Conservation (phyloP, 2,113 vertebrate genomes). For the Gallinago jamesoni region DNA sequence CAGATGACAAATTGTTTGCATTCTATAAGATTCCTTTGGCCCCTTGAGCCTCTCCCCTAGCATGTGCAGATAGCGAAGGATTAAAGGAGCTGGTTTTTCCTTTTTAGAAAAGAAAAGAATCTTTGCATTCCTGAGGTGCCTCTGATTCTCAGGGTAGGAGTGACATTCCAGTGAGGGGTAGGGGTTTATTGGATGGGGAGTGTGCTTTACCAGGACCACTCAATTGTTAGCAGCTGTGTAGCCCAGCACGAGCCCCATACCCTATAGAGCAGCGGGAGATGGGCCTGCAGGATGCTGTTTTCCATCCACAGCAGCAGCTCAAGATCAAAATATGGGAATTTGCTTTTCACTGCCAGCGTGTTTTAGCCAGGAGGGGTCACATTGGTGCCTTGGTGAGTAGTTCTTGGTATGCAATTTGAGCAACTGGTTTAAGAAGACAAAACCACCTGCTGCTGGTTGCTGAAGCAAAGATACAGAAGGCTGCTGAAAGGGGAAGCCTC, state of each 20-base stretch:
- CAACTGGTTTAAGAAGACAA: background rate
- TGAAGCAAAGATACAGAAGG: background rate
- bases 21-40: conserved; percentile 24
- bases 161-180: conserved; percentile 54
- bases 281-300: background rate
- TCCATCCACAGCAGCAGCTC: background rate
- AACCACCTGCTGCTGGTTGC: conserved; percentile 18
- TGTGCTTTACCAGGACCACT: background rate
- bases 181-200: conserved; percentile 24
- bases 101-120: conserved; percentile 45
- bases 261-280: background rate
- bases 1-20: conserved; percentile 55
- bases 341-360: background rate
- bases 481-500: background rate
- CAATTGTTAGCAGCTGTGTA: conserved; percentile 44
- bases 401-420: conserved; percentile 23
- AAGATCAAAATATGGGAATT: background rate
- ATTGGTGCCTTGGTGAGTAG: conserved; percentile 7
- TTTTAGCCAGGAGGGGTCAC: conserved; percentile 8
- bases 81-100: conserved; percentile 45
- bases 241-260: background rate
- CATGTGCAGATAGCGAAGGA: conserved; percentile 38
- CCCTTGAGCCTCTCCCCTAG: conserved; percentile 34
- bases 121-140: conserved; percentile 56
- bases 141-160: conserved; percentile 47